Percentiles rank a stretch among this genome's conserved stretches.
phyloP scores from a whole-genome alignment of 2,113 vertebrate genomes.

The Lepus timidus region DNA sequence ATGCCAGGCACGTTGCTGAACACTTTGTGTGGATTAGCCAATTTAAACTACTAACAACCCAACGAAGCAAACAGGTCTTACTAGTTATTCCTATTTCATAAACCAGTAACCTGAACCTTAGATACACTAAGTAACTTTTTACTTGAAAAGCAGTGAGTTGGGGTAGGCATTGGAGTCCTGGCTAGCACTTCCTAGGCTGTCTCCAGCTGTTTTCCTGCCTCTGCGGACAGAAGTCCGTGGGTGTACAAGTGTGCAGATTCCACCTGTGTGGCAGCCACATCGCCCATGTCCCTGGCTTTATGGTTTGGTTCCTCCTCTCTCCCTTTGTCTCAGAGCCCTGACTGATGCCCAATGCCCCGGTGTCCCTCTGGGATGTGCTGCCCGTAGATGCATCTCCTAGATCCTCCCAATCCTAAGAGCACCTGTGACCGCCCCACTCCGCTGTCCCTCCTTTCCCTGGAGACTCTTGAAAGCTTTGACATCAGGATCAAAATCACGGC shows the following conservation, averaged over 20 bases:
- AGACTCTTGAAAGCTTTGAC: background rate
- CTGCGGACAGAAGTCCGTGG: background rate
- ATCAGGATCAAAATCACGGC: background rate
- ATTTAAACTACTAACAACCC: background rate
- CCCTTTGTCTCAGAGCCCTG: background rate
- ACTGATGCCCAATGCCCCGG: background rate
- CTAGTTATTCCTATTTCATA: background rate
- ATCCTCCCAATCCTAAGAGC: background rate
- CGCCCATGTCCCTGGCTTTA: background rate
- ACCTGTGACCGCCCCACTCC: background rate
- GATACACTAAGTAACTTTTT: background rate
- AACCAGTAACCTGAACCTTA: background rate
- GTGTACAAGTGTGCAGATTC: too few relatives aligned
- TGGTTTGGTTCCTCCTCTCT: background rate
- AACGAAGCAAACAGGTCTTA: background rate
- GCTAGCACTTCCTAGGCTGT: background rate
- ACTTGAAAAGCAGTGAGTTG: slow-evolving; percentile 6
- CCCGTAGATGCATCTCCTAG: background rate
- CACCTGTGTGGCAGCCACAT: background rate
- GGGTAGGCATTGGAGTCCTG: background rate
- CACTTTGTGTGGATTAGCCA: background rate
- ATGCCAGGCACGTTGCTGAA: background rate
- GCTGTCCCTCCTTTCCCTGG: background rate
- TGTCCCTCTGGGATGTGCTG: background rate
- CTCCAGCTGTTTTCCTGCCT: background rate